Evolutionary conservation across 2,888 invertebrate genomes (phyloP).

Genomic region (Sarcophaga variegata): DNA sequence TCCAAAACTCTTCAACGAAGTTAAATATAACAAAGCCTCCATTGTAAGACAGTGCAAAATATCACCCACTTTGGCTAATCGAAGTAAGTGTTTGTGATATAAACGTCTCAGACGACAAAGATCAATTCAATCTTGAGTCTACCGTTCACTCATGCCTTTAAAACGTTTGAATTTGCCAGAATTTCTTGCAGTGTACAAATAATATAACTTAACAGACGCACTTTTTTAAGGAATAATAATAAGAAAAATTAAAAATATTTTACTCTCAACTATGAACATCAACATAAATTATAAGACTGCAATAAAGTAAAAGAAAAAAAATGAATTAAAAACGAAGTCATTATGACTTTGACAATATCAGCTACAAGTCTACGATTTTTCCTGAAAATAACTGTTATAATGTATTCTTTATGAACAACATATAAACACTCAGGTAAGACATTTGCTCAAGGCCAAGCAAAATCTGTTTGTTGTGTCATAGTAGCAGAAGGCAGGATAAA

Average conservation of each 20-base stretch:
- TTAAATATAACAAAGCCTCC: too few relatives aligned
- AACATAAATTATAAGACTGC: slow-evolving; percentile 43
- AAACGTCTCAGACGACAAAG: too few relatives aligned
- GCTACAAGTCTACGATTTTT: not conserved
- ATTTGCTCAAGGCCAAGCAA: slow-evolving; percentile 53
- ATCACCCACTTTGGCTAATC: too few relatives aligned
- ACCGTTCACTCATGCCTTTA: too few relatives aligned
- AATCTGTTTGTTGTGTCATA: slow-evolving; percentile 39
- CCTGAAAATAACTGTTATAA: too few relatives aligned
- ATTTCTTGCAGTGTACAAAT: not conserved
- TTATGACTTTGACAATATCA: slow-evolving; percentile 1
- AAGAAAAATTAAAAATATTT: not conserved
- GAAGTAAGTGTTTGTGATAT: too few relatives aligned
- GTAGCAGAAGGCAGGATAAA: not conserved
- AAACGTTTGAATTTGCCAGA: too few relatives aligned
- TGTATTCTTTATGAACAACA: too few relatives aligned
- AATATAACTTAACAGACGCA: not conserved
- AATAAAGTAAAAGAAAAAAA: not conserved
- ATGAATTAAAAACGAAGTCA: slow-evolving; percentile 11
- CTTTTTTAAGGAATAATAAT: not conserved
- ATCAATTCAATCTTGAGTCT: too few relatives aligned
- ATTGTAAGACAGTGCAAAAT: too few relatives aligned
- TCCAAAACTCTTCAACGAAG: too few relatives aligned
- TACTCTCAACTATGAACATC: slow-evolving; percentile 30
- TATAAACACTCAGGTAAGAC: not conserved